Percentiles rank a stretch among this genome's conserved stretches.
Evolutionary conservation across 1,140 invertebrate genomes (phyloP).

Genomic region (Lepidotrigona ventralis): DNA sequence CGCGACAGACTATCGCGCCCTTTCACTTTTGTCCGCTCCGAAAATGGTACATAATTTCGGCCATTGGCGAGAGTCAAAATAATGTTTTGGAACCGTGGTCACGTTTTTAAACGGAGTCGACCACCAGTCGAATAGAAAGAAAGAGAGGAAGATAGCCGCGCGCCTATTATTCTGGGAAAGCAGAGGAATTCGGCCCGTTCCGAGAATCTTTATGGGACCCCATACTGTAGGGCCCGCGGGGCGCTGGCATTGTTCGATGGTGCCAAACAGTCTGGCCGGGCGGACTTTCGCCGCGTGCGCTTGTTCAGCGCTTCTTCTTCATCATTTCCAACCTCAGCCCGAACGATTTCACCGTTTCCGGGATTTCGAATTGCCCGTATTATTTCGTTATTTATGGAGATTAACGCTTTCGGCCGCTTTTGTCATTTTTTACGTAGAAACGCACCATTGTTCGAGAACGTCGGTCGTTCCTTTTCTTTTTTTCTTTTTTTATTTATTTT

Average conservation of each 20-base stretch:
- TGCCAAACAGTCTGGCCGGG: constrained; percentile 71
- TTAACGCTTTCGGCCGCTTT: neutral
- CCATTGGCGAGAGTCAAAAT: constrained; percentile 16
- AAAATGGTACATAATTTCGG: constrained; percentile 26
- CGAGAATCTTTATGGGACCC: constrained; percentile 63
- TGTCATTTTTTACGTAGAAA: constrained; percentile 7
- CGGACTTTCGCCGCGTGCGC: constrained; percentile 15
- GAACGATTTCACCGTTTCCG: constrained; percentile 41
- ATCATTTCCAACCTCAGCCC: constrained; percentile 2
- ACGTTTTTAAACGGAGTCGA: neutral
- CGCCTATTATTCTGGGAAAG: constrained; percentile 52
- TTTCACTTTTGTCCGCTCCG: neutral
- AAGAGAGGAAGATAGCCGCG: constrained; percentile 57
- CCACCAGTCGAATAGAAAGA: constrained; percentile 32
- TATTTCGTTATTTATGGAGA: constrained; percentile 45
- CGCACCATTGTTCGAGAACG: neutral
- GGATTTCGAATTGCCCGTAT: constrained; percentile 20
- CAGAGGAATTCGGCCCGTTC: constrained; percentile 54
- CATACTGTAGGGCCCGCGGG: constrained; percentile 50
- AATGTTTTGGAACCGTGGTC: neutral
- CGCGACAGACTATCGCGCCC: neutral
- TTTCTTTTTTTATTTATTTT: no score
- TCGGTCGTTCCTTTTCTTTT: neutral
- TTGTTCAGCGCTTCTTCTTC: neutral
- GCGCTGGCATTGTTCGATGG: constrained; percentile 65